Conservation (phyloP, 2,888 invertebrate genomes). For the Phalangium opilio region DNA sequence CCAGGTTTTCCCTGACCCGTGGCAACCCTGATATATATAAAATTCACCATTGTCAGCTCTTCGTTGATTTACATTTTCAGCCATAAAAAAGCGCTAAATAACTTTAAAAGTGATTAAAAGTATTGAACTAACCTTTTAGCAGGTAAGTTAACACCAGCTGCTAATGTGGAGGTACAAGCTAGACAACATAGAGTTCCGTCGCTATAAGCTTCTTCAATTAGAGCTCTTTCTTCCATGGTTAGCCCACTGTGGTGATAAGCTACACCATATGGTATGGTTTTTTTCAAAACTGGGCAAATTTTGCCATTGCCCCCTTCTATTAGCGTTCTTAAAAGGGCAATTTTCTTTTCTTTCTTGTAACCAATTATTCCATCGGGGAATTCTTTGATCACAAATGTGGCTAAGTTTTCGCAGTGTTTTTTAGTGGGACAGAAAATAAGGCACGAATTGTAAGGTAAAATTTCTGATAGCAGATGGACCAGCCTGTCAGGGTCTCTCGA, state of each 20-base stretch:
- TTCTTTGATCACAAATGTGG: constrained; percentile 52
- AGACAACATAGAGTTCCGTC: constrained; percentile 63
- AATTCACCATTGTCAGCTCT: too few relatives aligned
- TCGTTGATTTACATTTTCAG: too few relatives aligned
- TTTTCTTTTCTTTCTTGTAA: constrained; percentile 43
- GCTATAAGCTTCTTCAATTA: constrained; percentile 47
- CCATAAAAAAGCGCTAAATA: constrained; percentile 1
- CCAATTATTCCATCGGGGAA: constrained; percentile 36
- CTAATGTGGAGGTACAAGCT: constrained; percentile 89
- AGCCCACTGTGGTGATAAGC: constrained; percentile 82
- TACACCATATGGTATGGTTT: constrained; percentile 59
- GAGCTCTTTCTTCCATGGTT: constrained; percentile 64
- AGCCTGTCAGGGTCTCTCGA: constrained; percentile 58
- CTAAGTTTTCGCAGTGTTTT: constrained; percentile 81
- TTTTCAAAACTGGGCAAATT: constrained; percentile 48
- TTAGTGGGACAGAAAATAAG: constrained; percentile 87
- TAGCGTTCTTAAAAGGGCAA: constrained; percentile 44
- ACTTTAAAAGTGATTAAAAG: too few relatives aligned
- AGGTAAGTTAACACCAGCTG: constrained; percentile 95
- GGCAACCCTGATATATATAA: too few relatives aligned
- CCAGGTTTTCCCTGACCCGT: too few relatives aligned
- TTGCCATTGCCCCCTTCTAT: constrained; percentile 47
- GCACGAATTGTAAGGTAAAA: constrained; percentile 60
- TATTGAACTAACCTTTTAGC: constrained; percentile 47
- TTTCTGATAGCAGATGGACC: constrained; percentile 58